These are phyloP conservation scores for Elaeidobius kamerunicus DNA, from an alignment of 2,888 invertebrate genomes.

Conservation along the genomic window DNA sequence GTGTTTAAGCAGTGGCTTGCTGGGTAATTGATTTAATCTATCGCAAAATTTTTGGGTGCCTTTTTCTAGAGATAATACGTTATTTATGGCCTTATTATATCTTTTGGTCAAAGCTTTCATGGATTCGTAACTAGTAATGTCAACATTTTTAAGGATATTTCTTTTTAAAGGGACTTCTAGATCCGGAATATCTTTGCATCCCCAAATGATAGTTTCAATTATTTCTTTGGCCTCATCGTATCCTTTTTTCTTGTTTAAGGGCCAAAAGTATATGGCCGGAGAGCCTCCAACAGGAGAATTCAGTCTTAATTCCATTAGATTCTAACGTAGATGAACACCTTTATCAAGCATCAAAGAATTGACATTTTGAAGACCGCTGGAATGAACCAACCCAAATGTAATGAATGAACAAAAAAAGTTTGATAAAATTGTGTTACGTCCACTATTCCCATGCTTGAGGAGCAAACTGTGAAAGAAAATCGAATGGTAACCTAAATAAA, in stretches of 20 bases:
- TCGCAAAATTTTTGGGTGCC: slow-evolving; percentile 32
- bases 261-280: slow-evolving; percentile 28
- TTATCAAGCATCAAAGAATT: slow-evolving; percentile 10
- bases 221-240: slow-evolving; percentile 30
- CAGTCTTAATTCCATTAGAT: slow-evolving; percentile 29
- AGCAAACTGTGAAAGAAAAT: slow-evolving; percentile 15
- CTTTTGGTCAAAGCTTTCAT: slow-evolving; percentile 28
- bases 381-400: slow-evolving; percentile 5
- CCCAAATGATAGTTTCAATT: slow-evolving; percentile 30
- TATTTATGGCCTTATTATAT: slow-evolving; percentile 30
- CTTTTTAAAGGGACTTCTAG: slow-evolving; percentile 28
- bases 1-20: slow-evolving; percentile 26
- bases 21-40: slow-evolving; percentile 25
- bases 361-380: slow-evolving; percentile 22
- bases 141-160: slow-evolving; percentile 29
- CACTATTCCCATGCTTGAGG: slow-evolving; percentile 9
- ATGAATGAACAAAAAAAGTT: slow-evolving; percentile 21
- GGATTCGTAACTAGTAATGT: slow-evolving; percentile 24
- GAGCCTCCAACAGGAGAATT: slow-evolving; percentile 29
- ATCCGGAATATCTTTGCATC: slow-evolving; percentile 31
- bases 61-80: slow-evolving; percentile 28
- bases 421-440: slow-evolving; percentile 11
- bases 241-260: slow-evolving; percentile 28
- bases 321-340: slow-evolving; percentile 16
- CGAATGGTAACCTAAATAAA: slow-evolving; percentile 17